These are phyloP conservation scores for Sebastes hubbsi DNA, from an alignment of 2,797 vertebrate genomes.

Conservation along the genomic window DNA sequence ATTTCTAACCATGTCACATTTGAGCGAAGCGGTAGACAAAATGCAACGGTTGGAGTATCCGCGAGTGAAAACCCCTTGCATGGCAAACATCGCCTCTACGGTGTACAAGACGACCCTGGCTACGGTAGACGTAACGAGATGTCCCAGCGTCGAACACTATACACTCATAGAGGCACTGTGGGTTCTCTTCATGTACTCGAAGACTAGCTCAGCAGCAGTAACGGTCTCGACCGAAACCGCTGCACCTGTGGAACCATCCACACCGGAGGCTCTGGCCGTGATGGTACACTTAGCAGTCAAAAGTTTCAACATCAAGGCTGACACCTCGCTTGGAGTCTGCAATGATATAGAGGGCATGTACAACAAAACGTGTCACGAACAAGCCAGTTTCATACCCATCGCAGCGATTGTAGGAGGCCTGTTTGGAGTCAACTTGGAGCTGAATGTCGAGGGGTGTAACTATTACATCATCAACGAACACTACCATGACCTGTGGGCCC, in stretches of 20 bases:
- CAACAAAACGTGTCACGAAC: too few relatives aligned
- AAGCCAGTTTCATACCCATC: too few relatives aligned
- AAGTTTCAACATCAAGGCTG: background rate
- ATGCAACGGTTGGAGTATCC: too few relatives aligned
- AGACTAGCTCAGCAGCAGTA: too few relatives aligned
- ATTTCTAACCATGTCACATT: background rate
- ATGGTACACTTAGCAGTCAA: background rate
- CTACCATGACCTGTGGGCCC: too few relatives aligned
- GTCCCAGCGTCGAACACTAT: fast-evolving
- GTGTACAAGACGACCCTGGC: background rate
- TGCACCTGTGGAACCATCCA: background rate
- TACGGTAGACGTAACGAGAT: too few relatives aligned
- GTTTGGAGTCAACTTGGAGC: too few relatives aligned
- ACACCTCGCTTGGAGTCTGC: background rate
- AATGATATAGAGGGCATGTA: background rate
- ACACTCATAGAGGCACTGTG: background rate
- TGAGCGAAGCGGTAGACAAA: too few relatives aligned
- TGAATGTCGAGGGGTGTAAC: too few relatives aligned
- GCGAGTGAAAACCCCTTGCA: background rate
- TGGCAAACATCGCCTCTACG: background rate
- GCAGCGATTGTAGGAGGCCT: too few relatives aligned
- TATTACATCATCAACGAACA: too few relatives aligned
- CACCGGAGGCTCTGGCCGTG: background rate
- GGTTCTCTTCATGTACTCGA: background rate
- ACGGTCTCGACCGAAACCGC: too few relatives aligned